Evolutionary conservation across 2,888 invertebrate species (phyloP), one percentile per base, ranked within the genome.

Genomic region (Pogonocherus hispidulus): DNA sequence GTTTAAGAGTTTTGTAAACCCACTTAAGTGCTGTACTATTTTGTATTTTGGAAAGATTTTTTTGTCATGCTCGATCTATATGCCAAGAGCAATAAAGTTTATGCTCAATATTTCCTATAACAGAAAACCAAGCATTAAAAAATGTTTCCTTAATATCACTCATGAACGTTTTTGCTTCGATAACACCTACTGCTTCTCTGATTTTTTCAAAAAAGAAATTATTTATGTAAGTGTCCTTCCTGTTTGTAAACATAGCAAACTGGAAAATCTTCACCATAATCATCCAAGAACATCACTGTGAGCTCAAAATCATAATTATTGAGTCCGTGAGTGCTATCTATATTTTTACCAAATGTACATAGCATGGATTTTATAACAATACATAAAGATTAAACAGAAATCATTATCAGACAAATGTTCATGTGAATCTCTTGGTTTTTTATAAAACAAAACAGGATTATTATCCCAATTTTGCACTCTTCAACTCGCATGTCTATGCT

Each of bases 281-380:
- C 67, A 71, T 69, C 67, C 22, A 71, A 57, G 6, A 73, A 49
- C 67, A 73, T 27, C 11, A 73, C 9, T 8, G 63, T 60, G 4
- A 69, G 22, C 37, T 73, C 71, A 65, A 73, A 73, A 27, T 72
- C 62, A 47, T 70, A 72, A 23, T 60, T 60, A 47, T 72, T 72
- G 11, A 72, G 51, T 5, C 72, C 71, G 27, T 73, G 73, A n/a
- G 69, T 71, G 1, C 69, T 52, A 60, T 73, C 73, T 41, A 71
- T 19, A 16, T 69, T 69, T 18, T 23, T 32, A 4, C 66, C 66
- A 71, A 66, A 69, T 47, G 56, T 66, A 22, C 57, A 20, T 14
- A 71, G 20, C 66, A 67, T 67, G 0, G n/a, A n/a, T n/a, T 59
- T 41, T 57, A 27, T 49, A 65, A 6, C 16, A 2, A 27, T 46